Percentiles rank a stretch among this genome's conserved stretches.
These are phyloP conservation scores for Napeogenes sylphis DNA, from an alignment of 2,888 invertebrate species.

Conservation along the genomic window DNA sequence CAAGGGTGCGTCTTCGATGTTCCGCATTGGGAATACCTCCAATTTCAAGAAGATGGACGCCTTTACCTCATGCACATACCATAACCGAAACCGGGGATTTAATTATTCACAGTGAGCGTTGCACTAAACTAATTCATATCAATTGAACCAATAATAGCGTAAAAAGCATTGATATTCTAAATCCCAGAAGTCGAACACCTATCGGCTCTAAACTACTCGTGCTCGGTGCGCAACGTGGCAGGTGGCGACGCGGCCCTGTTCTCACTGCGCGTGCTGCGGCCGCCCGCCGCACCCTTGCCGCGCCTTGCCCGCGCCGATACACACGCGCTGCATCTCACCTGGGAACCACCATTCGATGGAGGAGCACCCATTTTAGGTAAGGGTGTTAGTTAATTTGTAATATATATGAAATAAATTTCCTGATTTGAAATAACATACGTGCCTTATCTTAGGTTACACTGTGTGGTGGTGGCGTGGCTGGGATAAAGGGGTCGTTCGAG, in stretches of 20 bases:
- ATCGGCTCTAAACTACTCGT: slow-evolving; percentile 85
- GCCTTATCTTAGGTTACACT: slow-evolving; percentile 44
- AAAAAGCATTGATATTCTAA: not conserved
- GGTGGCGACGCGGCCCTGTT: slow-evolving; percentile 88
- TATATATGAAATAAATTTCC: too few relatives aligned
- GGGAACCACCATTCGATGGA: slow-evolving; percentile 72
- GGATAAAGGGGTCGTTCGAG: slow-evolving; percentile 38
- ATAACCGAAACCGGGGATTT: slow-evolving; percentile 79
- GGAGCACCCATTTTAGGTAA: slow-evolving; percentile 45
- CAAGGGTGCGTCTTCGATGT: slow-evolving; percentile 82
- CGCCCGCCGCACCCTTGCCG: slow-evolving; percentile 81
- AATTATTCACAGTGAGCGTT: slow-evolving; percentile 79
- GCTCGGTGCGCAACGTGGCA: slow-evolving; percentile 84
- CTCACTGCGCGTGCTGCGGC: slow-evolving; percentile 68
- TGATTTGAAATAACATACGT: too few relatives aligned
- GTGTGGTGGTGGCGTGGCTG: slow-evolving; percentile 45
- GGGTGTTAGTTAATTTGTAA: not conserved
- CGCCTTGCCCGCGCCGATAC: slow-evolving; percentile 76
- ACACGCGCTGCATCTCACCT: slow-evolving; percentile 76
- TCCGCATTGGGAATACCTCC: slow-evolving; percentile 80
- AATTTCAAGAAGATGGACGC: slow-evolving; percentile 80
- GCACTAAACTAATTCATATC: not conserved
- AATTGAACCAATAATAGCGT: not conserved
- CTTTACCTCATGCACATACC: slow-evolving; percentile 73
- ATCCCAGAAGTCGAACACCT: slow-evolving; percentile 78